Evolutionary conservation across 2,797 vertebrate species (phyloP).

Genomic region (Tachyglossus aculeatus): DNA sequence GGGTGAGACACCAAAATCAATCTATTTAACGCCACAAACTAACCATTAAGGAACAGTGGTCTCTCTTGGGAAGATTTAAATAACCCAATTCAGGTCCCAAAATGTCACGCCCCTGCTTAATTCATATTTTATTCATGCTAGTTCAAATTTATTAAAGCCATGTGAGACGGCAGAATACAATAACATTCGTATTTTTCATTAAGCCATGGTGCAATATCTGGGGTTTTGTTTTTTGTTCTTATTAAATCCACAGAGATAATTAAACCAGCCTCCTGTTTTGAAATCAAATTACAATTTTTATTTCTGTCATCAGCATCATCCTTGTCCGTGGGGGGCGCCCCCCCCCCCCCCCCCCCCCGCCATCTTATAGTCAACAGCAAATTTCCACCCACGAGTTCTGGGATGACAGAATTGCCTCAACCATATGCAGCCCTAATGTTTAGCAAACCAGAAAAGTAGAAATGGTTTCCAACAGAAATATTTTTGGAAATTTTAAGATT

Average conservation of each 20-base stretch:
- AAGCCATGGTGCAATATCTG: slow-evolving; percentile 28
- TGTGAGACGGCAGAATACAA: slow-evolving; percentile 19
- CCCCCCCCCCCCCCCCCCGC: slow-evolving; percentile 12
- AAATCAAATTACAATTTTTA: slow-evolving; percentile 25
- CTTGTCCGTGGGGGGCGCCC: no score
- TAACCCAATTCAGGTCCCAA: slow-evolving; percentile 38
- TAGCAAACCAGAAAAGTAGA: slow-evolving; percentile 38
- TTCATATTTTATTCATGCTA: slow-evolving; percentile 56
- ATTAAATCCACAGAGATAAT: slow-evolving; percentile 44
- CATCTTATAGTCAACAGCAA: slow-evolving; percentile 35
- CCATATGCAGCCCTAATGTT: slow-evolving; percentile 6
- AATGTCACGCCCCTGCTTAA: background rate
- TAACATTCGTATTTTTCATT: slow-evolving; percentile 49
- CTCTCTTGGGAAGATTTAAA: slow-evolving; percentile 30
- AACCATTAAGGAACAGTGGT: slow-evolving; percentile 5
- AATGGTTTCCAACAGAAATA: slow-evolving; percentile 22
- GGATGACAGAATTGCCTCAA: slow-evolving; percentile 15
- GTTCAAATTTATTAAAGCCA: slow-evolving; percentile 46
- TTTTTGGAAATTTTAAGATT: background rate
- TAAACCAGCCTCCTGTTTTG: slow-evolving; percentile 17
- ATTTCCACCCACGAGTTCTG: slow-evolving; percentile 28
- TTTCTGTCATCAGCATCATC: no score
- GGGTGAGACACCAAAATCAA: background rate
- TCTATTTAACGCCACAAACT: background rate
- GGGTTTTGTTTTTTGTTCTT: slow-evolving; percentile 19